A percentile compares a stretch with the other conserved stretches of the same genome.
Evolutionary conservation across 2,797 vertebrate species (phyloP).

Genomic region (Selene dorsalis): DNA sequence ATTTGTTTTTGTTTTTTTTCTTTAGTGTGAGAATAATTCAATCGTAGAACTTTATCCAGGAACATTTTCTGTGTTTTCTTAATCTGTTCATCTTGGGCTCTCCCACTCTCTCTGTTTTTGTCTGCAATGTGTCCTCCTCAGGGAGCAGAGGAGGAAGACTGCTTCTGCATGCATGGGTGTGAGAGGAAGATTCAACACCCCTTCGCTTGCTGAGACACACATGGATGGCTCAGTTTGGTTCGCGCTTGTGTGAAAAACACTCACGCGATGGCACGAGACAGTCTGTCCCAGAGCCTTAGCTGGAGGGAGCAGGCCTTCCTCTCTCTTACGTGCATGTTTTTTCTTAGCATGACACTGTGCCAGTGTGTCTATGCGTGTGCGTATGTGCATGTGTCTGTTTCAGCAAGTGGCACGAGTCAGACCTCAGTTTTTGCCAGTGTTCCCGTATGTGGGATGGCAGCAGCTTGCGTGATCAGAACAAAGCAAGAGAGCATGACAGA

Average conservation of each 20-base stretch:
- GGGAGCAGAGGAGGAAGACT: slow-evolving; percentile 65
- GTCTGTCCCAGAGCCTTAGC: slow-evolving; percentile 27
- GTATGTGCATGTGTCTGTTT: slow-evolving; percentile 40
- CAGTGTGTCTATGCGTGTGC: slow-evolving; percentile 40
- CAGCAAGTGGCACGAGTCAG: slow-evolving; percentile 54
- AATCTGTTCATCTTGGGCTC: slow-evolving; percentile 56
- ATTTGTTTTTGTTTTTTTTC: not conserved
- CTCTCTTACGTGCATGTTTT: slow-evolving; percentile 11
- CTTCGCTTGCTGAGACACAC: slow-evolving; percentile 62
- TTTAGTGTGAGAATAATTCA: slow-evolving; percentile 12
- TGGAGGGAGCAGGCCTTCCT: slow-evolving; percentile 31
- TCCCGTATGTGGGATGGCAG: slow-evolving; percentile 81
- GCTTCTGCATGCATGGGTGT: slow-evolving; percentile 73
- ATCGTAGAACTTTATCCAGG: slow-evolving; percentile 54
- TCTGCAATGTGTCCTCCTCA: slow-evolving; percentile 65
- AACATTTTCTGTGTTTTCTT: slow-evolving; percentile 50
- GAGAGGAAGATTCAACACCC: slow-evolving; percentile 67
- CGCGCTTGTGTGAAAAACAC: slow-evolving; percentile 64
- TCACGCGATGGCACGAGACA: slow-evolving; percentile 57
- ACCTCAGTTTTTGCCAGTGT: slow-evolving; percentile 60
- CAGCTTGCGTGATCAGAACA: slow-evolving; percentile 90
- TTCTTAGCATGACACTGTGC: slow-evolving; percentile 31
- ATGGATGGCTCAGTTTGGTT: slow-evolving; percentile 49
- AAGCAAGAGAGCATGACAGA: slow-evolving; percentile 88
- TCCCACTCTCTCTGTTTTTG: slow-evolving; percentile 68